Evolutionary conservation across 2,797 vertebrate genomes (phyloP), one percentile per base, ranked within the genome.

Genomic region (Tadarida brasiliensis): DNA sequence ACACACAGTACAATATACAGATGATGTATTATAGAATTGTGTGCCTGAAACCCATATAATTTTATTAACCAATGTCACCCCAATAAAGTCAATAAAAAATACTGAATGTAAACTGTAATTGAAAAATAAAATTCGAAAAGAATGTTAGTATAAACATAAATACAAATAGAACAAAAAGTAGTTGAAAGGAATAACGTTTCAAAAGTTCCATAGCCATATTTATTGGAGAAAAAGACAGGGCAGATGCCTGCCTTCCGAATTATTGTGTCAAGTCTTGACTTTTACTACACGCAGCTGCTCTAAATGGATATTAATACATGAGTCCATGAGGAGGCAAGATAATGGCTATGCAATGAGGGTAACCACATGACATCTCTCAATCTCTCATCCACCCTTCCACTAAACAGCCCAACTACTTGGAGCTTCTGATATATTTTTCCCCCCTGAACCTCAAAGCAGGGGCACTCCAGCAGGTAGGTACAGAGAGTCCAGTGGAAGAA

Each of bases 191-290:
- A 87, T 81, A 90, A 61, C 24, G 9, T 11, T 33, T 90, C 39
- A 96, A 94, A 81, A 65, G 17, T 7, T 94, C 10, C 28, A 15
- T 33, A 61, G 76, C 11, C 56, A 20, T 90, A 26, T 16, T 80
- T 94, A 81, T 0, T 86, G 47, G 0, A 94, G 94, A 90, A 97
- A 97, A 94, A 97, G 95, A 94, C 57, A 96, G 77, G 59, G 87
- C 90, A 92, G 19, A 80, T 90, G 15, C 89, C 76, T 97, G 56
- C 35, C 88, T 87, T 95, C 74, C 85, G n/a, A 87, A 59, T 87
- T 97, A 68, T 51, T 83, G 15, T 57, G 89, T 95, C 15, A 71
- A 61, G 76, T 68, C 39, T 91, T 86, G 30, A 67, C 28, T 65
- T 92, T 59, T 9, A 68, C 35, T 39, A 30, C 1, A 35, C n/a